phyloP scores from a whole-genome alignment of 2,113 vertebrate species.

The Indicator maculatus region DNA sequence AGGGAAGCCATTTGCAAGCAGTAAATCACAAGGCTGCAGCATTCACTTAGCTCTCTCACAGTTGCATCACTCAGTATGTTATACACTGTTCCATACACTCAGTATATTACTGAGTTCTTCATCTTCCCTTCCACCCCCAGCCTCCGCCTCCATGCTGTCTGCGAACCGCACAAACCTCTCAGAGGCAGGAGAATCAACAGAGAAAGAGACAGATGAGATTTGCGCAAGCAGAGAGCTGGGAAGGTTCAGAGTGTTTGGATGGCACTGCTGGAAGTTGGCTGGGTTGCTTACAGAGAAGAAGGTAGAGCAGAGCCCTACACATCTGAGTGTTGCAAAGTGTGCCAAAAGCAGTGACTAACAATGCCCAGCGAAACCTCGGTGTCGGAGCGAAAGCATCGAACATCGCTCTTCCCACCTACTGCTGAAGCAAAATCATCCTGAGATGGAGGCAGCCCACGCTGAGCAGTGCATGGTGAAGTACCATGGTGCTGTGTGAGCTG shows the following conservation, averaged over 20 bases:
- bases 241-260: background rate
- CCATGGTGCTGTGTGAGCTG: background rate
- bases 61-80: slow-evolving; percentile 63
- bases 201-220: slow-evolving; percentile 33
- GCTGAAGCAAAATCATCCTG: background rate
- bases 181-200: background rate
- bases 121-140: slow-evolving; percentile 39
- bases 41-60: slow-evolving; percentile 54
- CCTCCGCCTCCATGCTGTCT: slow-evolving; percentile 57
- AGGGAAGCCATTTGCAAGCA: slow-evolving; percentile 69
- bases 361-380: background rate
- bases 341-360: background rate
- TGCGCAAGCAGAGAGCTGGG: background rate
- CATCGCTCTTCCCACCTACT: background rate
- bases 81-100: slow-evolving; percentile 31
- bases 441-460: background rate
- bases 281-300: background rate
- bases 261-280: slow-evolving; percentile 34
- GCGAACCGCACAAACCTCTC: slow-evolving; percentile 33
- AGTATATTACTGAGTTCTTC: slow-evolving; percentile 4
- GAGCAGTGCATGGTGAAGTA: background rate
- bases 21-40: slow-evolving; percentile 73
- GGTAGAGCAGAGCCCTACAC: background rate
- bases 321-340: background rate
- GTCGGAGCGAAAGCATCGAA: background rate